Base-by-base conservation (phyloP, 2,888 invertebrate species). In the Dynastes tityus region DNA sequence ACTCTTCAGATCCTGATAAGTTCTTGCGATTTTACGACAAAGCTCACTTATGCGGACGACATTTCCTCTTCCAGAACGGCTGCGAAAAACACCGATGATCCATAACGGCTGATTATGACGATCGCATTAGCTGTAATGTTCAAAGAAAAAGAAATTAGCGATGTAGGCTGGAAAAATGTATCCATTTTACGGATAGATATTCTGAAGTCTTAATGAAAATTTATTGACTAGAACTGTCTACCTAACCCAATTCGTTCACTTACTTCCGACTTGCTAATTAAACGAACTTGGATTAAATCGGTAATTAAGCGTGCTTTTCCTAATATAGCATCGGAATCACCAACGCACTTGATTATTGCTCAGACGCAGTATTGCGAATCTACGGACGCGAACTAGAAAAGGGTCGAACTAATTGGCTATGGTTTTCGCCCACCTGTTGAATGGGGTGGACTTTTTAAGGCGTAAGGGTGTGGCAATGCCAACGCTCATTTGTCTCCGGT, bases 391-490 rank as follows among this genome's bases (percentile, higher is more conserved):
- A 11, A 73, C 40, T 58, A 58, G 37, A 37, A 73, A 73, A 45
- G 73, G 73, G 73, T 70, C 58, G 73, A 40, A 73, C n/a, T 58
- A 73, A 73, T 73, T 73, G 73, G 73, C 58, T 61, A 22, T 16
- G 73, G 27, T 53, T n/a, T 13, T 58, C 73, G 73, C 73, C 73
- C 73, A 73, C 73, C 45, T 73, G 73, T 73, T 73, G 73, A 73
- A 73, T 58, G 73, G 73, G 73, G 73, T 73, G 73, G 73, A 40
- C 73, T 73, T 73, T 73, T 40, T 16, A 40, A 61, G 73, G 58
- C 58, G 37, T 55, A 73, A 73, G 73, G 73, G 73, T 73, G 73
- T 73, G 73, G 73, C 73, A 40, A 58, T 73, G 58, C 73, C 40
- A 37, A 58, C 73, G 73, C 16, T 37, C 37, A 37, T 73, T 58